A percentile compares a stretch with the other conserved stretches of the same genome.
These are phyloP conservation scores for Andrena fulva DNA, from an alignment of 2,888 invertebrate species.

Conservation along the genomic window DNA sequence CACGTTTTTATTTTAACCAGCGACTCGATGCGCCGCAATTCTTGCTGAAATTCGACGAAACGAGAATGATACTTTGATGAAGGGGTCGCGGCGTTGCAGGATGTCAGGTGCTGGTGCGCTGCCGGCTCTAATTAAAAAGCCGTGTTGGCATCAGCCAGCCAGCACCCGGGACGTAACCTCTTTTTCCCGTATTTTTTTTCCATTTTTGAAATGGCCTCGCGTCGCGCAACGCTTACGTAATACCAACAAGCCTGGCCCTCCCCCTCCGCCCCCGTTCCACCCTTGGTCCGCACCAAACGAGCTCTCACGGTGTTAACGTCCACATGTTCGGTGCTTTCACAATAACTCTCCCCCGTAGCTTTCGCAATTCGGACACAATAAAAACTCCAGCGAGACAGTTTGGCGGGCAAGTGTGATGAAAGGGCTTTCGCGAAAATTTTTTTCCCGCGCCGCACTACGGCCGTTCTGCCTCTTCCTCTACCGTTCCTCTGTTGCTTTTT, in stretches of 20 bases:
- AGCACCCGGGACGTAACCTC: slow-evolving; percentile 67
- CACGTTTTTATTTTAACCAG: not conserved
- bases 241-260: slow-evolving; percentile 78
- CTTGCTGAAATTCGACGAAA: slow-evolving; percentile 79
- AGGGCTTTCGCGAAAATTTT: slow-evolving; percentile 68
- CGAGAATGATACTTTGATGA: slow-evolving; percentile 84
- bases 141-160: slow-evolving; percentile 81
- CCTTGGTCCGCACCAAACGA: slow-evolving; percentile 49
- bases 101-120: slow-evolving; percentile 83
- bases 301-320: slow-evolving; percentile 70
- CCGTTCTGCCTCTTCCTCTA: slow-evolving; percentile 9
- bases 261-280: slow-evolving; percentile 27
- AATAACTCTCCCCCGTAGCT: slow-evolving; percentile 80
- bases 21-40: slow-evolving; percentile 71
- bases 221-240: slow-evolving; percentile 80
- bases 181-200: slow-evolving; percentile 70
- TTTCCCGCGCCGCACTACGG: slow-evolving; percentile 44
- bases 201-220: slow-evolving; percentile 83
- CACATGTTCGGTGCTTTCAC: slow-evolving; percentile 76
- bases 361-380: slow-evolving; percentile 79
- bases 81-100: slow-evolving; percentile 80
- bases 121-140: slow-evolving; percentile 85
- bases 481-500: not conserved
- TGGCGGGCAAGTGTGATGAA: slow-evolving; percentile 75
- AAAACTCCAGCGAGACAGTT: slow-evolving; percentile 75